Conservation (phyloP, 2,113 vertebrate species). For the Leptocoma aspasia region DNA sequence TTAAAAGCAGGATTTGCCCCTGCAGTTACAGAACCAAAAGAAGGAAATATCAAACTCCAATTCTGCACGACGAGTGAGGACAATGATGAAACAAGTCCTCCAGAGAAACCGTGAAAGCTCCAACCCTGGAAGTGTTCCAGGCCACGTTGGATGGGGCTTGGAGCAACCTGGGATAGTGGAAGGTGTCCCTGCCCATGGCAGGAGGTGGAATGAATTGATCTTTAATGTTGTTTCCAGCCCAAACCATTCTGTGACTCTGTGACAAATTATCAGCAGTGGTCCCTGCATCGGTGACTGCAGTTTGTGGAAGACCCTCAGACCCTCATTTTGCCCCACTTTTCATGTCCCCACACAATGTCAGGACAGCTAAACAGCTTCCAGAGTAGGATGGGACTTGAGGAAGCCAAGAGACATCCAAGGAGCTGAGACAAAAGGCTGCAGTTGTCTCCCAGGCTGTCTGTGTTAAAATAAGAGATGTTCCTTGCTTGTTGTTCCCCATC, state of each 20-base stretch:
- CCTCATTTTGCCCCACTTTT: not conserved
- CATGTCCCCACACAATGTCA: accelerated
- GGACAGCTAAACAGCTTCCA: not conserved
- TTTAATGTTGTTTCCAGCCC: not conserved
- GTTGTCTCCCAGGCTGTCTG: not conserved
- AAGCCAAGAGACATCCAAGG: not conserved
- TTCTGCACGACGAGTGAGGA: accelerated
- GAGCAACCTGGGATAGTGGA: not conserved
- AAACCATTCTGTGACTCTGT: not conserved
- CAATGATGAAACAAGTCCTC: not conserved
- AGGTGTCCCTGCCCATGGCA: not conserved
- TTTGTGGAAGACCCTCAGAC: not conserved
- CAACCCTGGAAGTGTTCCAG: not conserved
- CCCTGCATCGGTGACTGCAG: too few relatives aligned
- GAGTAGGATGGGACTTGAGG: not conserved
- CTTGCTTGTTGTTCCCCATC: not conserved
- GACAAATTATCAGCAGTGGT: not conserved
- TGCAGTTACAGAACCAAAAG: not conserved
- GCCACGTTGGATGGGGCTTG: not conserved
- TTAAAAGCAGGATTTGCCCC: not conserved
- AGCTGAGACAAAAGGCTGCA: not conserved
- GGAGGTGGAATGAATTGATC: not conserved
- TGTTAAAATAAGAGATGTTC: accelerated
- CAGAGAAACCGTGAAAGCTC: not conserved
- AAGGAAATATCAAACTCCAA: not conserved